These are phyloP conservation scores for Euclidia mi DNA, from an alignment of 2,888 invertebrate species.

Conservation along the genomic window DNA sequence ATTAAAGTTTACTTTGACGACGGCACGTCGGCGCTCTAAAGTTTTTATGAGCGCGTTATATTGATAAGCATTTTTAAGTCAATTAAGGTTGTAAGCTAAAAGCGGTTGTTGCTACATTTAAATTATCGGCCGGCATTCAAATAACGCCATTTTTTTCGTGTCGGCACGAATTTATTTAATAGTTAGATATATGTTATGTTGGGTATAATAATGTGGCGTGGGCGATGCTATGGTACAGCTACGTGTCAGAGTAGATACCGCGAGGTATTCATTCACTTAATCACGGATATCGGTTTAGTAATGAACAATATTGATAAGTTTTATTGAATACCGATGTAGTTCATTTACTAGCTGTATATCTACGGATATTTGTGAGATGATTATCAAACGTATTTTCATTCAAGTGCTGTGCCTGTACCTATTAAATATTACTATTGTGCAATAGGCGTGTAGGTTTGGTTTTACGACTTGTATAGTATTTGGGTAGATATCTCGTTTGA, in stretches of 20 bases:
- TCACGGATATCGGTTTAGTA: constrained; percentile 69
- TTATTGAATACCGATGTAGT: constrained; percentile 55
- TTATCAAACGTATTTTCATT: constrained; percentile 13
- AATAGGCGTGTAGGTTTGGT: neutral
- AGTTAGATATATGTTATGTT: constrained; percentile 82
- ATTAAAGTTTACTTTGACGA: constrained; percentile 64
- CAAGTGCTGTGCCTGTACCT: neutral
- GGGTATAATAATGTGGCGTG: constrained; percentile 78
- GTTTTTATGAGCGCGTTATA: constrained; percentile 67
- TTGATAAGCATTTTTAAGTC: constrained; percentile 90
- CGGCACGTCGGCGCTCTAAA: constrained; percentile 45
- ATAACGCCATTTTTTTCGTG: constrained; percentile 90
- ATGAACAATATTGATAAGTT: constrained; percentile 62
- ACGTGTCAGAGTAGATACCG: constrained; percentile 58
- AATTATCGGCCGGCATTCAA: constrained; percentile 90
- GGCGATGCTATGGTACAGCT: constrained; percentile 65
- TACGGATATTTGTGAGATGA: constrained; percentile 26
- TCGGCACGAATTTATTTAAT: constrained; percentile 89
- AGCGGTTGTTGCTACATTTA: constrained; percentile 90
- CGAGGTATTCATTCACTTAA: constrained; percentile 73
- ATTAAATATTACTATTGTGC: neutral
- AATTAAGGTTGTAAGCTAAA: constrained; percentile 90
- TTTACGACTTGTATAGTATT: neutral
- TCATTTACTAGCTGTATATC: constrained; percentile 34
- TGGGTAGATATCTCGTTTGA: neutral